A percentile compares a stretch with the other conserved stretches of the same genome.
phyloP scores from a whole-genome alignment of 2,113 vertebrate genomes.

The Centropus unirufus region DNA sequence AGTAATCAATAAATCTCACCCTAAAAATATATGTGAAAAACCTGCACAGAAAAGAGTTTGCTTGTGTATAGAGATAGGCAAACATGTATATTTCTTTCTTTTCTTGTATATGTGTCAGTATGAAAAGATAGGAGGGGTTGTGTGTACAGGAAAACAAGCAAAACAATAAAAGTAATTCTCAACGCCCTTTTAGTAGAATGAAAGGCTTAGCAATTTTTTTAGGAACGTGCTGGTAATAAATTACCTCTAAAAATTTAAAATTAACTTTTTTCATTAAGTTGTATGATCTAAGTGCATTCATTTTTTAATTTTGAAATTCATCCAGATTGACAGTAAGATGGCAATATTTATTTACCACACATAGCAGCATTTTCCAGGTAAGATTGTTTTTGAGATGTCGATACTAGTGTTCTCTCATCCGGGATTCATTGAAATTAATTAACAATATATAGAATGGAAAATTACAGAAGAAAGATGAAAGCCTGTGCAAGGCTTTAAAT shows the following conservation, averaged over 20 bases:
- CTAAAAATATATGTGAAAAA: background rate
- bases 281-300: background rate
- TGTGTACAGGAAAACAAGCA: background rate
- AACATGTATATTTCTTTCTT: background rate
- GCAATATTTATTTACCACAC: background rate
- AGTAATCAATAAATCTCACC: background rate
- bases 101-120: rapidly evolving
- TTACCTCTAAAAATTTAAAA: background rate
- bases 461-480: slow-evolving; percentile 37
- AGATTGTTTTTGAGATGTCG: background rate
- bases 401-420: background rate
- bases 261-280: background rate
- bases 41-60: rapidly evolving
- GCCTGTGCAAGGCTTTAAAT: slow-evolving; percentile 9
- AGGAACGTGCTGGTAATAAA: background rate
- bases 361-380: background rate
- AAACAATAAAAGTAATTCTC: background rate
- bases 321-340: background rate
- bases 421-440: slow-evolving; percentile 22
- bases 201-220: background rate
- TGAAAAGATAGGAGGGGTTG: background rate
- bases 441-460: slow-evolving; percentile 5
- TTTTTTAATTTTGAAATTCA: background rate
- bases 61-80: background rate
- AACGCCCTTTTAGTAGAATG: background rate